Base-by-base conservation (phyloP, 30 jellyfish, hydroid and myxozoan species). In the Aurelia coerulea region DNA sequence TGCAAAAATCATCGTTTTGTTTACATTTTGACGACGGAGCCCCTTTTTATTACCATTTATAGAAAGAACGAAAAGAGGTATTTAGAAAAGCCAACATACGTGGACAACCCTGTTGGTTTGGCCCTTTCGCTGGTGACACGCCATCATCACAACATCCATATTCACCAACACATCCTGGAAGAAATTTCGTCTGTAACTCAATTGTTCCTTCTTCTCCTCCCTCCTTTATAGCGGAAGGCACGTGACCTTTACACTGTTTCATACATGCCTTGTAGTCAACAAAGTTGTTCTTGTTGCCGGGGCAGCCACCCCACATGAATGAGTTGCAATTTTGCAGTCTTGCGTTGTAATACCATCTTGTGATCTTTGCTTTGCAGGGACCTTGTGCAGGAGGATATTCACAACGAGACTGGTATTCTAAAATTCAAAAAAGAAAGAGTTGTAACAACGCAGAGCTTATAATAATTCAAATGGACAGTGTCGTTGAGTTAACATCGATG, bases 301-400 rank as follows among this genome's bases (percentile, higher is more conserved):
- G 56, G 83, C 99, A 95, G 10, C 99, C 99, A 59, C 99, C 97
- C 97, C 97, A 95, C 15, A 79, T 74, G 76, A 95, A 95, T n/a
- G 89, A 0, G 58, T 80, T 75, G 86, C 99, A 95, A 29, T 32
- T 50, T 39, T 95, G 62, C 67, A 65, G 52, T 5, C 89, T 68
- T 68, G 89, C 87, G 66, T 89, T 90, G 90, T 84, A 95, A 68
- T 84, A 90, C 95, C 91, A 95, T 11, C 97, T 92, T 3, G 99
- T 86, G 50, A 95, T 73, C 41, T n/a, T 41, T 14, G 99, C 99
- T 62, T 62, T 72, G 75, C 99, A 95, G 18, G 94, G 93, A 17
- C 97, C 97, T 34, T 54, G 60, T 6, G 95, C 92, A 16, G 95
- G 93, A 41, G 99, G 99, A 68, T 74, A 74, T 49, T 89, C 97